Evolutionary conservation across 2,113 vertebrate genomes (phyloP).

Genomic region (Pseudolaguvia tuberculata): DNA sequence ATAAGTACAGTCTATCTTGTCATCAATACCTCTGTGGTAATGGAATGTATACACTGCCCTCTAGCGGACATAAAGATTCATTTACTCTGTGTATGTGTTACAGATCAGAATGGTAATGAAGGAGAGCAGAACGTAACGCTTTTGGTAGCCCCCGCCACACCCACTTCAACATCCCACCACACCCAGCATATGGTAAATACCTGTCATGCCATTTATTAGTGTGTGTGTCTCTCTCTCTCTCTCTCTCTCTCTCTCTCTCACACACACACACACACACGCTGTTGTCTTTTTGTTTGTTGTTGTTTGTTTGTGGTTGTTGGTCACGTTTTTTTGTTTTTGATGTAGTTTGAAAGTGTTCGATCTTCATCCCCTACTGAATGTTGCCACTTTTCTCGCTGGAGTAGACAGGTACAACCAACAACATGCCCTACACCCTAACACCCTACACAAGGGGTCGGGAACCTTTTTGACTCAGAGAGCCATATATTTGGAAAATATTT

Average conservation of each 20-base stretch:
- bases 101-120: constrained; percentile 70
- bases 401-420: constrained; percentile 86
- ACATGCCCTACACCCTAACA: neutral
- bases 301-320: constrained; percentile 52
- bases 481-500: too few species aligned
- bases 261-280: neutral
- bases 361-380: constrained; percentile 92
- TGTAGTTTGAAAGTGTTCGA: constrained; percentile 88
- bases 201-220: neutral
- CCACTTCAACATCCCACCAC: constrained; percentile 69
- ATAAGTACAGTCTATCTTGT: neutral
- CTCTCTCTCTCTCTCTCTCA: neutral
- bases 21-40: neutral
- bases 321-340: constrained; percentile 61
- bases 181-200: constrained; percentile 74
- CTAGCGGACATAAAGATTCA: constrained; percentile 48
- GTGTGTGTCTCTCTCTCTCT: neutral
- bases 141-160: constrained; percentile 76
- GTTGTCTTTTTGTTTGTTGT: constrained; percentile 40
- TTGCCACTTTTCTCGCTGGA: constrained; percentile 96
- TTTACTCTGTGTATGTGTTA: constrained; percentile 30
- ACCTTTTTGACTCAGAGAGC: too few species aligned
- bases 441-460: too few species aligned
- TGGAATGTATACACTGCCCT: constrained; percentile 39
- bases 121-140: constrained; percentile 73